Conservation (phyloP, 2,797 vertebrate species). For the Smutsia gigantea region DNA sequence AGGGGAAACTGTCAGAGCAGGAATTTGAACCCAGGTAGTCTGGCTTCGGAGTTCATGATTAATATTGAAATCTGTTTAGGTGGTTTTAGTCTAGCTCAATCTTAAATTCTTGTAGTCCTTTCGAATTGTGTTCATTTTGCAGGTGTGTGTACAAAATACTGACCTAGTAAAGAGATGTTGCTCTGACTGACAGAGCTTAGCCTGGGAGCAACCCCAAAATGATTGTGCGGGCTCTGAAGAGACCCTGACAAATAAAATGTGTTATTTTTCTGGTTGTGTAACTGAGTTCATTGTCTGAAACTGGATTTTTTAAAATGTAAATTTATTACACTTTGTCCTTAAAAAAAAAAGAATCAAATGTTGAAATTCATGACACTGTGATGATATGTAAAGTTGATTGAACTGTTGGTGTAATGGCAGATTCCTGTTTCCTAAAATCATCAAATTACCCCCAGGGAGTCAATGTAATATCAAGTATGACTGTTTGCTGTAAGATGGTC, state of each 20-base stretch:
- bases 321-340: not conserved
- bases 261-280: not conserved
- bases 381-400: not conserved
- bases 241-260: not conserved
- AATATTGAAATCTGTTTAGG: not conserved
- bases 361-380: not conserved
- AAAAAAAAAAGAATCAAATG: not conserved
- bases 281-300: slow-evolving; percentile 10
- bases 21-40: not conserved
- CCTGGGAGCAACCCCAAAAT: not conserved
- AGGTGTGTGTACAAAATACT: not conserved
- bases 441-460: not conserved
- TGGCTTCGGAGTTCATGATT: not conserved
- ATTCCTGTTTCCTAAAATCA: slow-evolving; percentile 25
- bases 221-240: not conserved
- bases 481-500: not conserved
- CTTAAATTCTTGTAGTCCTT: not conserved
- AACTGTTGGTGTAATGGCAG: not conserved
- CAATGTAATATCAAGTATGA: not conserved
- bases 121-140: not conserved
- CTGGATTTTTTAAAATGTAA: not conserved
- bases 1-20: not conserved
- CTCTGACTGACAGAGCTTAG: not conserved
- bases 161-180: not conserved
- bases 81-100: not conserved